These are phyloP conservation scores for Semaprochilodus insignis DNA, from an alignment of 2,797 vertebrate species.

Conservation along the genomic window DNA sequence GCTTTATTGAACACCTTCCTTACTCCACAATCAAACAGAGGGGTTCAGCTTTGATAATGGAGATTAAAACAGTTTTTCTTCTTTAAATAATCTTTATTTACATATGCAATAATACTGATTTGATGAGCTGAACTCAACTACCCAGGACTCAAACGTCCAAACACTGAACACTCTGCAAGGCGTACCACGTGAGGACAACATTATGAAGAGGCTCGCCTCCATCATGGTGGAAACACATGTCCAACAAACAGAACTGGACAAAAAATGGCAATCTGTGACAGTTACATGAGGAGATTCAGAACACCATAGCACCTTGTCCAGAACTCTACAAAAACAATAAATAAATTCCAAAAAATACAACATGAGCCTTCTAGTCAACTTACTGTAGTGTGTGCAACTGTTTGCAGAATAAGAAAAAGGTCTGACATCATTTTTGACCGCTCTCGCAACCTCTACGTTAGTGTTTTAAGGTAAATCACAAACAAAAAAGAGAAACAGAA, in stretches of 20 bases:
- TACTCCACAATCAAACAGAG: conserved; percentile 64
- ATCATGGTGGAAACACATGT: conserved; percentile 15
- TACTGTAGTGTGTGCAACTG: conserved; percentile 1
- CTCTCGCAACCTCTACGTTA: conserved; percentile 19
- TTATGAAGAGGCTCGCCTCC: conserved; percentile 15
- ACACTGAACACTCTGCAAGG: conserved; percentile 59
- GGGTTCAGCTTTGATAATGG: conserved; percentile 40
- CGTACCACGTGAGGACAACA: conserved; percentile 53
- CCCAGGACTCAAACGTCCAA: conserved; percentile 54
- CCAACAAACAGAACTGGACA: conserved; percentile 17
- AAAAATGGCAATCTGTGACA: conserved; percentile 69
- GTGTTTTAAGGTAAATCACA: conserved; percentile 8
- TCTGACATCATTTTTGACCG: conserved; percentile 44
- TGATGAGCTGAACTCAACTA: conserved; percentile 53
- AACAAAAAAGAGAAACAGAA: background rate
- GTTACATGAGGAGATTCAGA: conserved; percentile 34
- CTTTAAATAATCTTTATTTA: conserved; percentile 62
- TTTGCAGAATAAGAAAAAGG: background rate
- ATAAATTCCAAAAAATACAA: conserved; percentile 31
- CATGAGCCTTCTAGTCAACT: background rate
- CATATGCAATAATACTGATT: conserved; percentile 71
- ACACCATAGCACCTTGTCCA: conserved; percentile 49
- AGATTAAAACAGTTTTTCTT: conserved; percentile 52
- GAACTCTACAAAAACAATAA: conserved; percentile 23
- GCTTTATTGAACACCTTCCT: conserved; percentile 74